A percentile compares a stretch with the other conserved stretches of the same genome.
phyloP scores from a whole-genome alignment of 2,113 vertebrate genomes.

The Jaculus jaculus region DNA sequence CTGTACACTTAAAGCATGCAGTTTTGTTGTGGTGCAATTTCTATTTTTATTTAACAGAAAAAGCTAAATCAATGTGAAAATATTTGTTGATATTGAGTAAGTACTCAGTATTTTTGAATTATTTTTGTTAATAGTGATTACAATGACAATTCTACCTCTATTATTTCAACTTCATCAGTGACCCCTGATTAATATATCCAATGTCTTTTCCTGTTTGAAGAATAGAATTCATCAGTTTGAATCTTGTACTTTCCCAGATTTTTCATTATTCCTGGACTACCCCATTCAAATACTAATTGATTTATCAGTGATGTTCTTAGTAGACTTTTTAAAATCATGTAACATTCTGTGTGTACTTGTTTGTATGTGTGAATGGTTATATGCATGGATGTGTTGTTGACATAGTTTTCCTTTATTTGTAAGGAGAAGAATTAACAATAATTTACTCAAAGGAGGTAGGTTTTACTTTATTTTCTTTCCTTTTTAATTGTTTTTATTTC shows the following conservation, averaged over 20 bases:
- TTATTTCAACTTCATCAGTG: background rate
- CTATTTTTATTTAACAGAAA: background rate
- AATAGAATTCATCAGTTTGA: background rate
- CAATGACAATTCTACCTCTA: background rate
- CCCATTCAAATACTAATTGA: background rate
- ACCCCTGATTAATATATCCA: background rate
- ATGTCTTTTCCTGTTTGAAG: conserved; percentile 25
- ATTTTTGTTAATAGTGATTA: conserved; percentile 23
- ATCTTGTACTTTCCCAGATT: background rate
- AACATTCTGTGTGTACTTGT: background rate
- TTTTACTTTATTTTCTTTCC: background rate
- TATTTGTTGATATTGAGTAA: background rate
- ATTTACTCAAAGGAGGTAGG: background rate
- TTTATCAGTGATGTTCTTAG: background rate
- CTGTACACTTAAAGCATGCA: background rate
- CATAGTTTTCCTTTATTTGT: background rate
- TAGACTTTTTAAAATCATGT: conserved; percentile 22
- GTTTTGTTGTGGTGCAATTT: no score
- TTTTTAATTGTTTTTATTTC: background rate
- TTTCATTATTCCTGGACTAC: background rate
- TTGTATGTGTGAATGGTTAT: background rate
- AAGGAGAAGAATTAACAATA: background rate
- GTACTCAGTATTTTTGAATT: background rate
- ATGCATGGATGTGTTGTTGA: background rate
- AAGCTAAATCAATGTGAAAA: background rate